Base-by-base conservation (phyloP, 2,113 vertebrate genomes). In the Dasyprocta punctata region DNA sequence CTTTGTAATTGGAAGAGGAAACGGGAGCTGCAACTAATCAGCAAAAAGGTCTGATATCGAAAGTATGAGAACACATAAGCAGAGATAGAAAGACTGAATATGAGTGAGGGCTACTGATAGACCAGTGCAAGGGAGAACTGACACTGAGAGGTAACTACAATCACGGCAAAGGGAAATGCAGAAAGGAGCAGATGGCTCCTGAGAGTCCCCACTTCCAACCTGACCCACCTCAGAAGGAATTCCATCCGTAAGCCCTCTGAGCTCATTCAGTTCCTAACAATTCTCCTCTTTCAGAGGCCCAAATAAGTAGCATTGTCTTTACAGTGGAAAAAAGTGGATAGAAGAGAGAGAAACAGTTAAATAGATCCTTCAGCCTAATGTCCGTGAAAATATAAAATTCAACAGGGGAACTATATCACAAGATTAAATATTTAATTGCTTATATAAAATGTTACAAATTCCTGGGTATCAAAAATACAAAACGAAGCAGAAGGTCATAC, bases 341-440 rank as follows among this genome's bases (percentile, higher is more conserved):
- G 24, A 24, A 95, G 80, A 58, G 73, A 56, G 19, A 26, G 3
- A 96, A 94, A 80, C 17, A 36, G 19, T 61, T 85, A 67, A 61
- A 71, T 19, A 83, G 16, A 83, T 24, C 8, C 22, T 96, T 90
- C 38, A 87, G n/a, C 22, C 49, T 90, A 84, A 44, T 65, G 36
- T 49, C 52, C 44, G 0, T 92, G 24, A 86, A 89, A 86, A 80
- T 65, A 17, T 20, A 41, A 61, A 71, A 63, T 65, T 96, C 28
- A 47, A 19, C 52, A 14, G 30, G 65, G 36, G 36, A 54, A 54
- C 47, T 78, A 90, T 30, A 73, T 96, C 26, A 92, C 19, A 77
- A 92, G 61, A 85, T 97, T 89, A 87, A 93, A 88, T 80, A 92
- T 95, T 63, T 94, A 95, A 67, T 77, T 69, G 69, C 89, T 3